phyloP scores from a whole-genome alignment of 2,888 invertebrate genomes.

The Malthinus seriepunctatus region DNA sequence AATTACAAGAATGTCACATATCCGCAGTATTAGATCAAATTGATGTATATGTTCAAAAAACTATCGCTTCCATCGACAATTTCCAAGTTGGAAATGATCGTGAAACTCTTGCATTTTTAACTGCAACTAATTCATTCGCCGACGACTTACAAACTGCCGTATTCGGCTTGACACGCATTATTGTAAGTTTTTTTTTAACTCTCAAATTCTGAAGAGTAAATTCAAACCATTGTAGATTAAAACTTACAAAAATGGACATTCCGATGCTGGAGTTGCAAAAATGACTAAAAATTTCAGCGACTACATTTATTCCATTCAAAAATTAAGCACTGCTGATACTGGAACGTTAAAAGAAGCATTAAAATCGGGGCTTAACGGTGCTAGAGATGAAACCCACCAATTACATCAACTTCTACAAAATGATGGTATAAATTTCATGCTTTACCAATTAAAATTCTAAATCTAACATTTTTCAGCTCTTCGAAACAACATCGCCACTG shows the following conservation, averaged over 20 bases:
- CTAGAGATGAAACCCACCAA: neutral
- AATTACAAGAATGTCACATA: too few relatives aligned
- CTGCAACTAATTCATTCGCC: neutral
- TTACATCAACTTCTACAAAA: neutral
- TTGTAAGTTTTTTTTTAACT: neutral
- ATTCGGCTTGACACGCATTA: neutral
- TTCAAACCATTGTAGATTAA: neutral
- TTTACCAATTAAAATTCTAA: neutral
- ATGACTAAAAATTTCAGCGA: neutral
- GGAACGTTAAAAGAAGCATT: neutral
- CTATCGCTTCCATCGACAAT: too few relatives aligned
- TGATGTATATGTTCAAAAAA: too few relatives aligned
- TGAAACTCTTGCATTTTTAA: neutral
- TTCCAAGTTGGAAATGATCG: neutral
- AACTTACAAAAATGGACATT: neutral
- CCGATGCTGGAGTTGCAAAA: neutral
- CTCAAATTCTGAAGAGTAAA: neutral
- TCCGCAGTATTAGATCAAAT: too few relatives aligned
- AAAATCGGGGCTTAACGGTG: neutral
- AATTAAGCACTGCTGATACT: neutral
- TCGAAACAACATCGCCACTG: neutral
- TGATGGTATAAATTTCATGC: neutral
- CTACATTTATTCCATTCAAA: neutral
- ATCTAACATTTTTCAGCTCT: neutral
- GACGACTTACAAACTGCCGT: neutral